Conservation (phyloP, 2,113 vertebrate genomes). For the Propithecus coquereli region DNA sequence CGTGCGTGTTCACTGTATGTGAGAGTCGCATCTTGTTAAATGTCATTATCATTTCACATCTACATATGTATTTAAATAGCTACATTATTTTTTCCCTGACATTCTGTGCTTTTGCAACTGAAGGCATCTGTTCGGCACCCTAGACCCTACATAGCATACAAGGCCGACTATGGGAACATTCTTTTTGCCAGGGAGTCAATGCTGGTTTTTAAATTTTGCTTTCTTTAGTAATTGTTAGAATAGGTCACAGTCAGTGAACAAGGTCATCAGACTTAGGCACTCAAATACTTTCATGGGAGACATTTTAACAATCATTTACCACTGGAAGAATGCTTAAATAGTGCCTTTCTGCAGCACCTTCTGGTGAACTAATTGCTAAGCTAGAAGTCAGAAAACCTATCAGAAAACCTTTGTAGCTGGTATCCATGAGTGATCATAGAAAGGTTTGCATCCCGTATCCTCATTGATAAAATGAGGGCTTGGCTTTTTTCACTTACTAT, state of each 20-base stretch:
- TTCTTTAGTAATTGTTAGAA: not conserved
- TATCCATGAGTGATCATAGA: not conserved
- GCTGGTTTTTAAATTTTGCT: not conserved
- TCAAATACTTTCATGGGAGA: not conserved
- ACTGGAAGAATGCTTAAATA: not conserved
- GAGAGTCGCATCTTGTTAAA: slow-evolving; percentile 40
- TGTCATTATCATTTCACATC: slow-evolving; percentile 28
- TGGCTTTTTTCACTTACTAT: not conserved
- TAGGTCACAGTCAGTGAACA: not conserved
- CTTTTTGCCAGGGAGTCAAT: not conserved
- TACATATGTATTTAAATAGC: not conserved
- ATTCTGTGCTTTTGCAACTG: not conserved
- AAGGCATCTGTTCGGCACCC: not conserved
- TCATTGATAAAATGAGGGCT: not conserved
- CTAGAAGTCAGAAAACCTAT: not conserved
- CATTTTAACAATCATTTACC: not conserved
- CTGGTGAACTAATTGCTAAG: not conserved
- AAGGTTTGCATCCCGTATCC: not conserved
- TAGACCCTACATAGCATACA: not conserved
- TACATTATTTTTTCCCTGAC: not conserved
- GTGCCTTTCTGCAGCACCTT: not conserved
- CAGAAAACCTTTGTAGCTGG: not conserved
- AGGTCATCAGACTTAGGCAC: not conserved
- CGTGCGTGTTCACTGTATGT: not conserved
- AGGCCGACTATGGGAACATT: not conserved